A percentile compares a stretch with the other conserved stretches of the same genome.
These are phyloP conservation scores for Antedon bifida DNA, from an alignment of 35 echinoderm and acorn worm genomes.

Conservation along the genomic window DNA sequence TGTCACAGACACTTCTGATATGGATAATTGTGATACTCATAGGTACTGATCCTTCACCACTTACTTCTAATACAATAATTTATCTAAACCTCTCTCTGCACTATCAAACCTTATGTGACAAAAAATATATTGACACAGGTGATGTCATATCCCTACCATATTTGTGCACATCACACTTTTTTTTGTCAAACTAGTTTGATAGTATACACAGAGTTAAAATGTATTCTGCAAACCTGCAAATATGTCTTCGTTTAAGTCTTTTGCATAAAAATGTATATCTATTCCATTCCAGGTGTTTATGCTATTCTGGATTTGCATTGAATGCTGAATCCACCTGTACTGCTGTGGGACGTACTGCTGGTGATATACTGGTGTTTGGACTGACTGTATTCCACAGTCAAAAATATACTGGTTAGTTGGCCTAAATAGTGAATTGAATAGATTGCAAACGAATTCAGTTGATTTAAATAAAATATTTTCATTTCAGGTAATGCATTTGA, in stretches of 20 bases:
- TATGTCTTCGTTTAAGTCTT: no score
- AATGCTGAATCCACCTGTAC: slow-evolving; percentile 37
- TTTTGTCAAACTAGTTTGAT: no score
- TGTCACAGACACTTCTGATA: slow-evolving; percentile 25
- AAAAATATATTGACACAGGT: no score
- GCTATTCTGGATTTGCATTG: slow-evolving; percentile 35
- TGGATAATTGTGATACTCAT: slow-evolving; percentile 13
- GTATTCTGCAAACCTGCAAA: no score
- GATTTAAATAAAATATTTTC: background rate
- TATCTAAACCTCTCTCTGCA: no score
- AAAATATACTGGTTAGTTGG: slow-evolving; percentile 49
- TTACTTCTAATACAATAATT: no score
- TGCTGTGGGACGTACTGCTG: slow-evolving; percentile 46
- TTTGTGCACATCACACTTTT: no score
- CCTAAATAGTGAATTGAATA: background rate
- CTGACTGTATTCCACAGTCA: slow-evolving; percentile 40
- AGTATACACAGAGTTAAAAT: no score
- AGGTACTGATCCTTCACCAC: no score
- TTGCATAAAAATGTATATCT: no score
- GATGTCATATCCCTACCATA: no score
- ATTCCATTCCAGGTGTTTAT: slow-evolving; percentile 26
- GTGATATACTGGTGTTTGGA: slow-evolving; percentile 51
- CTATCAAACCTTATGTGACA: no score
- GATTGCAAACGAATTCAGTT: background rate
- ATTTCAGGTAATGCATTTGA: slow-evolving; percentile 73